phyloP scores from a whole-genome alignment of 2,113 vertebrate species.

The Podarcis muralis region DNA sequence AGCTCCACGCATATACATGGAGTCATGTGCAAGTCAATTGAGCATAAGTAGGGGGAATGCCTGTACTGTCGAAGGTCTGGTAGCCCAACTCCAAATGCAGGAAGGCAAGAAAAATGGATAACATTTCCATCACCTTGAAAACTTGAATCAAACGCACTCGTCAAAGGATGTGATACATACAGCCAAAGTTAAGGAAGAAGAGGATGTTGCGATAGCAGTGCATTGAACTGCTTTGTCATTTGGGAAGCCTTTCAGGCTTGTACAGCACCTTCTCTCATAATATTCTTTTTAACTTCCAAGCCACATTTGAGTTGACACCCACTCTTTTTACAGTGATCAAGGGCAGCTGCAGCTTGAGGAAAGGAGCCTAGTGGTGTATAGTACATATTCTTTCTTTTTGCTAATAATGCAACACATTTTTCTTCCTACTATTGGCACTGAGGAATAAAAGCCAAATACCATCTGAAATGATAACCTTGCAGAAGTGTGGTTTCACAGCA shows the following conservation, averaged over 20 bases:
- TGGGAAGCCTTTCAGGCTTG: not conserved
- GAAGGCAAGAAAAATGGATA: not conserved
- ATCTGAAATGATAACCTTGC: conserved; percentile 12
- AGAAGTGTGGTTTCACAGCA: not conserved
- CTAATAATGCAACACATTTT: not conserved
- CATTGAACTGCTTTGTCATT: not conserved
- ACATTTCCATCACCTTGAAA: conserved; percentile 7
- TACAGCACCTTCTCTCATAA: not conserved
- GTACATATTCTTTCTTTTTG: not conserved
- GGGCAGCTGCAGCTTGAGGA: not conserved
- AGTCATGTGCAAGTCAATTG: too few relatives aligned
- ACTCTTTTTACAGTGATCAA: conserved; percentile 15
- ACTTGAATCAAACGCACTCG: not conserved
- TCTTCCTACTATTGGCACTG: not conserved
- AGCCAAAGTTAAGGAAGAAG: not conserved
- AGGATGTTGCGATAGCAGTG: not conserved
- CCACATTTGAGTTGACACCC: not conserved
- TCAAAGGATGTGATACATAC: not conserved
- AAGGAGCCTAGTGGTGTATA: not conserved
- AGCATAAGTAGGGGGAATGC: too few relatives aligned
- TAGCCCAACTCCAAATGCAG: not conserved
- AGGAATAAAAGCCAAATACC: not conserved
- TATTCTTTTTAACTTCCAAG: not conserved
- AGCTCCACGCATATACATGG: too few relatives aligned
- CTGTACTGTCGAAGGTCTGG: too few relatives aligned